phyloP scores from a whole-genome alignment of 2,888 invertebrate genomes.

The Elaeidobius kamerunicus region DNA sequence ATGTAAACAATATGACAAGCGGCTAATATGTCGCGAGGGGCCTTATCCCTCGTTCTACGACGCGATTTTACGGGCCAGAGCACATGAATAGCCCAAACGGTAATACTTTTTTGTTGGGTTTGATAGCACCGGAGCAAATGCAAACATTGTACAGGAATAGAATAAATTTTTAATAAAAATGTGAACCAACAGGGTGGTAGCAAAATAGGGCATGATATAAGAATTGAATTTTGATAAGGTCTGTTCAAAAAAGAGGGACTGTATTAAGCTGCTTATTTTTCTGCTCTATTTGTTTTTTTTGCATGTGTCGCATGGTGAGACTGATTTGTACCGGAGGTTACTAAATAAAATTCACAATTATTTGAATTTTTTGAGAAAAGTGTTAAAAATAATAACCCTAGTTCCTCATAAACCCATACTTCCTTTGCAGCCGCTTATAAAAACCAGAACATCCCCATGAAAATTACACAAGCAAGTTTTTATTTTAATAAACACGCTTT shows the following conservation, averaged over 20 bases:
- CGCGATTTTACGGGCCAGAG: conserved; percentile 43
- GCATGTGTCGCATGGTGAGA: too few species aligned
- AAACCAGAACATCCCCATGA: conserved; percentile 22
- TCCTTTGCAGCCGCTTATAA: conserved; percentile 5
- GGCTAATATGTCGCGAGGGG: conserved; percentile 48
- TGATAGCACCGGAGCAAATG: conserved; percentile 37
- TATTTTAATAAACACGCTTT: conserved; percentile 29
- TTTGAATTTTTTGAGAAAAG: too few species aligned
- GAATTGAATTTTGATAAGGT: conserved; percentile 26
- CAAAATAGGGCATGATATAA: conserved; percentile 14
- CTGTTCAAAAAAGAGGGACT: conserved; percentile 4
- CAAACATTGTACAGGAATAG: conserved; percentile 33
- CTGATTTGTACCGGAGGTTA: too few species aligned
- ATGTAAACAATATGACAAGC: conserved; percentile 53
- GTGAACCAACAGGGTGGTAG: conserved; percentile 18
- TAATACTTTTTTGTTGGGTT: conserved; percentile 38
- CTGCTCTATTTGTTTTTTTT: too few species aligned
- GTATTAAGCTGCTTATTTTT: conserved; percentile 20
- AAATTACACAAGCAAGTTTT: conserved; percentile 8
- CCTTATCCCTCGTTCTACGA: conserved; percentile 35
- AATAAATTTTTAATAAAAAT: conserved; percentile 31
- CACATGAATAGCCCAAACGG: conserved; percentile 39
- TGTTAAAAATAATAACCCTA: too few species aligned
- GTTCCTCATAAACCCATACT: conserved; percentile 16
- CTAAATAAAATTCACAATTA: too few species aligned